Base-by-base conservation (phyloP, 2,888 invertebrate species). In the Drosophila lacicola region DNA sequence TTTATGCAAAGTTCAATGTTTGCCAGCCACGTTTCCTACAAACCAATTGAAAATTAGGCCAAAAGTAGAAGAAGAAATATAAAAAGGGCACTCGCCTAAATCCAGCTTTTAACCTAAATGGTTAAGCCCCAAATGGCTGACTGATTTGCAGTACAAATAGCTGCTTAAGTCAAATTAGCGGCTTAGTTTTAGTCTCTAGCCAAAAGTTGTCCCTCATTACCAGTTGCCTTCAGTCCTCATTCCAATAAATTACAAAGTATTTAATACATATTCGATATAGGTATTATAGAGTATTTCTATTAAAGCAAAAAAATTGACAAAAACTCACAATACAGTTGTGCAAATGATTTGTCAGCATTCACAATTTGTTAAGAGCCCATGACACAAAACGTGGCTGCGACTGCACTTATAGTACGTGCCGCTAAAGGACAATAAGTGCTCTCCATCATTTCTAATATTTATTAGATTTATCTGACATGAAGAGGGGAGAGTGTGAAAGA, bases 111-210 rank as follows among this genome's bases (percentile, higher is more conserved):
- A 56, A 58, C 45, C 56, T 44, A 80, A 83, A 81, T 78, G 55
- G 76, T 71, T 71, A 69, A 47, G 74, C 67, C 60, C 51, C 39
- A 51, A 81, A 68, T 50, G 50, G 62, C 80, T 72, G 80, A 62
- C 44, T 44, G 54, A 51, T 45, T 46, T 51, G 17, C 2, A 11
- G 49, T 14, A 39, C 46, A 41, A 50, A 42, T 49, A 10, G 25
- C 34, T 37, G 36, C 44, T 36, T 56, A 21, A 34, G 10, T 37
- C 17, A 54, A 54, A 25, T 68, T 41, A 44, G 37, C 6, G 60
- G 76, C 70, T 81, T 76, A 70, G 47, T 61, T 46, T 50, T 69
- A 81, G 78, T 69, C 73, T 70, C 56, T 83, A 81, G 82, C 80
- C 83, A 75, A 78, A 6, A 67, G 60, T 69, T 66, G 67, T 62